These are phyloP conservation scores for Smithornis capensis DNA, from an alignment of 2,113 vertebrate species.

Conservation along the genomic window DNA sequence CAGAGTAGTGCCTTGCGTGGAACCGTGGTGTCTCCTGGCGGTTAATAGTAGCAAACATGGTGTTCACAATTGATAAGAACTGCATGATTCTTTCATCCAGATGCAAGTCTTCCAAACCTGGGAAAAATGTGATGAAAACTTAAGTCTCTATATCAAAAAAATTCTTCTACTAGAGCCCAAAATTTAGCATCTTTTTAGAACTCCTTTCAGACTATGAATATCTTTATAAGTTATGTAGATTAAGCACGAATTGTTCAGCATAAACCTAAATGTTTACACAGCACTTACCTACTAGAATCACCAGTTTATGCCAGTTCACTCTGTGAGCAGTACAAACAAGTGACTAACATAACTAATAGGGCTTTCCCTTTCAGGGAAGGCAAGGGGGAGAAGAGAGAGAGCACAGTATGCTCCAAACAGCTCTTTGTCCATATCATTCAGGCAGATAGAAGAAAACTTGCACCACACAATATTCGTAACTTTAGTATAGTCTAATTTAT, in stretches of 20 bases:
- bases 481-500: background rate
- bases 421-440: background rate
- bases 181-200: background rate
- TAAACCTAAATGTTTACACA: background rate
- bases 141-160: background rate
- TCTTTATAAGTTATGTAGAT: background rate
- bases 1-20: slow-evolving; percentile 94
- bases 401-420: background rate
- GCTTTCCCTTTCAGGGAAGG: background rate
- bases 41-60: slow-evolving; percentile 98
- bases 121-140: background rate
- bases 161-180: background rate
- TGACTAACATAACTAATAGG: background rate
- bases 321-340: background rate
- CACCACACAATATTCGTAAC: background rate
- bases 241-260: background rate
- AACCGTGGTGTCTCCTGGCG: slow-evolving; percentile 92
- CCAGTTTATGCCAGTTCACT: background rate
- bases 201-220: background rate
- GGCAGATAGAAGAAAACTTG: background rate
- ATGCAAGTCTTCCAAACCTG: slow-evolving; percentile 95
- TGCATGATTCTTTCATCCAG: slow-evolving; percentile 99
- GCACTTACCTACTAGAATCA: background rate
- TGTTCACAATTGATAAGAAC: slow-evolving; percentile 98
- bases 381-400: background rate